Percentiles rank a stretch among this genome's conserved stretches.
Evolutionary conservation across 2,113 vertebrate species (phyloP).

Genomic region (Elachura formosa): DNA sequence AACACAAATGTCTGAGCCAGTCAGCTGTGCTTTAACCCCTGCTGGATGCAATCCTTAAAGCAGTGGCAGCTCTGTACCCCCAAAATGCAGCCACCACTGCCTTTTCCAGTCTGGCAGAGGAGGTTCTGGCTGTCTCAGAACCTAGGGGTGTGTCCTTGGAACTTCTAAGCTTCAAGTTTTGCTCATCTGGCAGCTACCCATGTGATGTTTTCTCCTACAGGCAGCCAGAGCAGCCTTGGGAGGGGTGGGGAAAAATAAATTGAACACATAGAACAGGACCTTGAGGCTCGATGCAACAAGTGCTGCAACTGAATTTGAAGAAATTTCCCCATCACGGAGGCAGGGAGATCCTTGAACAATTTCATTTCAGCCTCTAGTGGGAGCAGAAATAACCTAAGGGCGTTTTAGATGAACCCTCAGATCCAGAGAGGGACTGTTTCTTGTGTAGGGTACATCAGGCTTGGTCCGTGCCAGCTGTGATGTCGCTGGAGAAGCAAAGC

Average conservation of each 20-base stretch:
- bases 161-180: not conserved
- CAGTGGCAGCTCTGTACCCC: not conserved
- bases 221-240: not conserved
- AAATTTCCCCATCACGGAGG: not conserved
- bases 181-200: not conserved
- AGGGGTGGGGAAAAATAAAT: not conserved
- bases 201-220: not conserved
- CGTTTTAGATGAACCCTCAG: not conserved
- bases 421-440: not conserved
- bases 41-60: not conserved
- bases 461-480: not conserved
- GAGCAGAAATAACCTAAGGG: not conserved
- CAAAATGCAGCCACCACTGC: accelerated
- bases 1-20: not conserved
- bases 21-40: not conserved
- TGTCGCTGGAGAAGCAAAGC: not conserved
- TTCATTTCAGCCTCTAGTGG: not conserved
- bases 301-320: not conserved
- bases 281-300: not conserved
- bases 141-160: not conserved
- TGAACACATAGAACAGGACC: not conserved
- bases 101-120: not conserved
- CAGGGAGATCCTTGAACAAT: not conserved
- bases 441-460: not conserved
- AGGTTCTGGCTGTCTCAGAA: not conserved